Evolutionary conservation across 2,888 invertebrate genomes (phyloP).

Genomic region (Cantharis lateralis): DNA sequence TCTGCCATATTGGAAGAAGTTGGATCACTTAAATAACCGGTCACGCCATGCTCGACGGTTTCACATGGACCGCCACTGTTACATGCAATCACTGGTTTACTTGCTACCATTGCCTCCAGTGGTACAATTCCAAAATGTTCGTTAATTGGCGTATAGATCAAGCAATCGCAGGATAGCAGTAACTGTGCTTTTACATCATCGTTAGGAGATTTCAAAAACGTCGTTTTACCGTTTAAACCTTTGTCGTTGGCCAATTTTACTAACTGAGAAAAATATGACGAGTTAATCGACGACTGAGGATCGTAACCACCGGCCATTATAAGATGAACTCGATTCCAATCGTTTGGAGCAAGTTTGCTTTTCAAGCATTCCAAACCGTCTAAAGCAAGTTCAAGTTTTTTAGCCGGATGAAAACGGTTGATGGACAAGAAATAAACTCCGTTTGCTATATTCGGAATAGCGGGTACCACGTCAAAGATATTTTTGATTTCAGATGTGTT

Average conservation of each 20-base stretch:
- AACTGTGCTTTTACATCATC: constrained; percentile 84
- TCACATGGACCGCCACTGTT: constrained; percentile 96
- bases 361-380: constrained; percentile 74
- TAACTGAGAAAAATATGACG: constrained; percentile 81
- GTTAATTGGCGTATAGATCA: constrained; percentile 93
- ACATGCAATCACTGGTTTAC: constrained; percentile 92
- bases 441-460: constrained; percentile 55
- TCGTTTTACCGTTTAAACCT: constrained; percentile 72
- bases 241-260: constrained; percentile 66
- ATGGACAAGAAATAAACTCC: constrained; percentile 85
- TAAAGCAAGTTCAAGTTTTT: constrained; percentile 87
- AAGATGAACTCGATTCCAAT: constrained; percentile 75
- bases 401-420: constrained; percentile 97
- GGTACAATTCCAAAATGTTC: constrained; percentile 99
- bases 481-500: constrained; percentile 52
- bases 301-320: constrained; percentile 98
- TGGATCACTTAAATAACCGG: constrained; percentile 80
- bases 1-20: constrained; percentile 73
- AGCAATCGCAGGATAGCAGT: constrained; percentile 71
- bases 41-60: constrained; percentile 79
- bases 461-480: constrained; percentile 58
- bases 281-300: constrained; percentile 83
- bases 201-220: constrained; percentile 85
- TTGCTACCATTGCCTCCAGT: constrained; percentile 94
- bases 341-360: constrained; percentile 58